Evolutionary conservation across 2,888 invertebrate genomes (phyloP), one percentile per base, ranked within the genome.

Genomic region (Ormyrus labotus): DNA sequence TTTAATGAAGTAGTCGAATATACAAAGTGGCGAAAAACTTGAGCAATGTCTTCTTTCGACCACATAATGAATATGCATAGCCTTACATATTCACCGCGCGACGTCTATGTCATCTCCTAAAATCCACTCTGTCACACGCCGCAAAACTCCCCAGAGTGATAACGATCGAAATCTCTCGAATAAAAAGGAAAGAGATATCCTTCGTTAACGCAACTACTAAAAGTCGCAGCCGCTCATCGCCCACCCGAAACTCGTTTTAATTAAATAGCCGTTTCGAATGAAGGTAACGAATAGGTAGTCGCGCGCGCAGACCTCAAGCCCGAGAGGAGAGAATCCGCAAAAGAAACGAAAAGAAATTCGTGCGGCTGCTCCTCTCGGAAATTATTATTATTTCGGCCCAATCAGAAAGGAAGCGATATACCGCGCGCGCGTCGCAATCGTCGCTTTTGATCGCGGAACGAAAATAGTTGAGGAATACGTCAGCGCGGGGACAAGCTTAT

Each of bases 231-330:
- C 61, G 48, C 55, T 70, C 70, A 48, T 70, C 80, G 82, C 77
- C 82, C 82, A 75, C 75, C 82, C 75, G 64, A 82, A 80, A 82
- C 78, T 80, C 75, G 80, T 82, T 82, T 82, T 80, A 82, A 82
- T 82, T 80, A 80, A 82, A 82, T 80, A 72, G 75, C 78, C 76
- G 68, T 82, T 82, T 63, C 73, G 65, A 79, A 64, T 69, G 74
- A 82, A 72, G 57, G 79, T 79, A 81, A 75, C 57, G 70, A 73
- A 77, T 73, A 77, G 82, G 70, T 60, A 70, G 70, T 65, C 75
- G 58, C 73, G 55, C 69, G 34, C 19, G 19, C 19, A 67, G 58
- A 68, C 64, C 74, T 45, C 48, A 60, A 19, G 60, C 6, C 19
- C 13, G n/a, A 58, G 34, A n/a, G 45, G n/a, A 61, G n/a, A 61